Evolutionary conservation across 1,140 invertebrate species (phyloP).

Genomic region (Doryteuthis pealeii): DNA sequence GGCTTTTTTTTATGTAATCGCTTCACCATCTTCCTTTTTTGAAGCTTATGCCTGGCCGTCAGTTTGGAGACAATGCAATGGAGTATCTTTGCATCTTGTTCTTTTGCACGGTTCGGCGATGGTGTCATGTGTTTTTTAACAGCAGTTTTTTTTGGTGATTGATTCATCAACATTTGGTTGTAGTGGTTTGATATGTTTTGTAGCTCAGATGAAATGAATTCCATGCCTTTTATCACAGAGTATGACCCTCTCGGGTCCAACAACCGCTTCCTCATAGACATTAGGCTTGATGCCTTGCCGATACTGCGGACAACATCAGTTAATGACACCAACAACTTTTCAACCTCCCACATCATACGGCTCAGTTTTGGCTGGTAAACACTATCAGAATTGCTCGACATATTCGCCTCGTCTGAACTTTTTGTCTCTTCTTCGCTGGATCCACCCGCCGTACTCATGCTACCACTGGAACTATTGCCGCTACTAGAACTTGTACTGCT

Average conservation of each 20-base stretch:
- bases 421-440: background rate
- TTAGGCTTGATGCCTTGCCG: background rate
- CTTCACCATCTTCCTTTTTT: no score
- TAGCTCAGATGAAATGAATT: background rate
- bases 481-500: background rate
- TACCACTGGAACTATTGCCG: background rate
- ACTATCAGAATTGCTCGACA: background rate
- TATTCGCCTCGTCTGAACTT: background rate
- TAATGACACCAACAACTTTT: background rate
- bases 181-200: background rate
- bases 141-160: background rate
- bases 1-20: no score
- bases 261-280: background rate
- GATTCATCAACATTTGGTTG: background rate
- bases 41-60: no score
- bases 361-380: background rate
- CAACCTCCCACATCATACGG: background rate
- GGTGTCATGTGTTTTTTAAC: background rate
- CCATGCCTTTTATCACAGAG: constrained; percentile 1
- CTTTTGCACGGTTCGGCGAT: background rate
- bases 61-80: no score
- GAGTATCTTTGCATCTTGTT: no score
- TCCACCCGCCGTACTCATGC: background rate
- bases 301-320: background rate
- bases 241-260: background rate